These are phyloP conservation scores for Apodemia zela DNA, from an alignment of 2,888 invertebrate species.

Conservation along the genomic window DNA sequence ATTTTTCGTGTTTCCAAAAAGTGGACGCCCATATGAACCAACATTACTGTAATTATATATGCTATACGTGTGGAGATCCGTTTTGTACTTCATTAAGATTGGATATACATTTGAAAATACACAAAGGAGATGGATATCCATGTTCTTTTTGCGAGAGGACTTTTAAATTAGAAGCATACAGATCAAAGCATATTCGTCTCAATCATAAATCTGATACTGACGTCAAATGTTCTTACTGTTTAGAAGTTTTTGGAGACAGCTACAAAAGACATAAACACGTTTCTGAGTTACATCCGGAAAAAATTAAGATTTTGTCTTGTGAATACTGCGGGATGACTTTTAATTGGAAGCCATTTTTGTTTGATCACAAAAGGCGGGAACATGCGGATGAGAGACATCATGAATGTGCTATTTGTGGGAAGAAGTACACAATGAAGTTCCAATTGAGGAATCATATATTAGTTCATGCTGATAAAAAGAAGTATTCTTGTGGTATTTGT, in stretches of 20 bases:
- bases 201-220: constrained; percentile 41
- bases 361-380: constrained; percentile 53
- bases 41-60: constrained; percentile 57
- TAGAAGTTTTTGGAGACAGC: constrained; percentile 40
- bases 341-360: constrained; percentile 59
- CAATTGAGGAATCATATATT: constrained; percentile 31
- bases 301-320: constrained; percentile 43
- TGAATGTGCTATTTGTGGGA: constrained; percentile 38
- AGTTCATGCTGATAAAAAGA: too few relatives aligned
- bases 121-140: constrained; percentile 54
- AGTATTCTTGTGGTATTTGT: not conserved
- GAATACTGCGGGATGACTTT: constrained; percentile 55
- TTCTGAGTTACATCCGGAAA: constrained; percentile 42
- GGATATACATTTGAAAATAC: constrained; percentile 58
- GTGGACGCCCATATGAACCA: constrained; percentile 60
- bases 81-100: constrained; percentile 43
- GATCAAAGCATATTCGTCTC: constrained; percentile 43
- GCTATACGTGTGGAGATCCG: constrained; percentile 53
- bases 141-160: constrained; percentile 68
- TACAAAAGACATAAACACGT: constrained; percentile 44
- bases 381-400: constrained; percentile 52
- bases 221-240: constrained; percentile 49
- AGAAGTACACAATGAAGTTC: constrained; percentile 35
- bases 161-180: constrained; percentile 53
- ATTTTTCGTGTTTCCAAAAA: constrained; percentile 40